Percentiles rank a stretch among this genome's conserved stretches.
Evolutionary conservation across 1,140 invertebrate species (phyloP).

Genomic region (Holcopasites calliopsidis): DNA sequence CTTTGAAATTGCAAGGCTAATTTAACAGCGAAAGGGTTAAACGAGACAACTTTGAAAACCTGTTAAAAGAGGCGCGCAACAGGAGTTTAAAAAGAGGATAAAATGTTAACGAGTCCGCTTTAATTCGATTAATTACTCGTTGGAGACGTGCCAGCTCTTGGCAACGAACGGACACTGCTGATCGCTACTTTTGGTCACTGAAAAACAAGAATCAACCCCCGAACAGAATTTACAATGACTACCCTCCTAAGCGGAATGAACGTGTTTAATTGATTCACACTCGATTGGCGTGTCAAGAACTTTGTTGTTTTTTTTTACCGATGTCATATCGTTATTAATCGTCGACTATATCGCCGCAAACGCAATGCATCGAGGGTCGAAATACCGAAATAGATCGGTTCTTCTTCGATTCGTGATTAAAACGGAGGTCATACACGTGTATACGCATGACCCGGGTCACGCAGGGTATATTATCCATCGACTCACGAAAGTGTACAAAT

Average conservation of each 20-base stretch:
- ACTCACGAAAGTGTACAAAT: conserved; percentile 50
- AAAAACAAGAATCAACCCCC: conserved; percentile 9
- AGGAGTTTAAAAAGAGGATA: conserved; percentile 26
- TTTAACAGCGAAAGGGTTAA: not conserved
- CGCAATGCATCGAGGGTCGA: not conserved
- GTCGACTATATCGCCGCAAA: not conserved
- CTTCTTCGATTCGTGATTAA: conserved; percentile 44
- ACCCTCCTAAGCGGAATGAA: not conserved
- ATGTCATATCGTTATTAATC: too few species aligned
- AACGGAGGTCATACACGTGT: conserved; percentile 55
- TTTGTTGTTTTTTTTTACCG: not conserved
- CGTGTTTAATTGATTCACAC: not conserved
- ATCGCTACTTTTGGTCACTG: conserved; percentile 19
- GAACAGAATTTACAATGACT: conserved; percentile 26
- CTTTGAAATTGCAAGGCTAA: not conserved
- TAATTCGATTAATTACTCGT: conserved; percentile 40
- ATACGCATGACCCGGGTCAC: conserved; percentile 72
- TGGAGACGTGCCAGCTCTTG: conserved; percentile 37
- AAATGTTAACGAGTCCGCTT: conserved; percentile 31
- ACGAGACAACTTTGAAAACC: conserved; percentile 1
- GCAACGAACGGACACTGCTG: conserved; percentile 28
- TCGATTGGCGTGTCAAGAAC: not conserved
- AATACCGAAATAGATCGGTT: not conserved
- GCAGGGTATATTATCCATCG: conserved; percentile 75
- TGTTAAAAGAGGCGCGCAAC: conserved; percentile 23